A percentile compares a stretch with the other conserved stretches of the same genome.
These are phyloP conservation scores for Chionoecetes opilio DNA, from an alignment of 1,140 invertebrate species.

Conservation along the genomic window DNA sequence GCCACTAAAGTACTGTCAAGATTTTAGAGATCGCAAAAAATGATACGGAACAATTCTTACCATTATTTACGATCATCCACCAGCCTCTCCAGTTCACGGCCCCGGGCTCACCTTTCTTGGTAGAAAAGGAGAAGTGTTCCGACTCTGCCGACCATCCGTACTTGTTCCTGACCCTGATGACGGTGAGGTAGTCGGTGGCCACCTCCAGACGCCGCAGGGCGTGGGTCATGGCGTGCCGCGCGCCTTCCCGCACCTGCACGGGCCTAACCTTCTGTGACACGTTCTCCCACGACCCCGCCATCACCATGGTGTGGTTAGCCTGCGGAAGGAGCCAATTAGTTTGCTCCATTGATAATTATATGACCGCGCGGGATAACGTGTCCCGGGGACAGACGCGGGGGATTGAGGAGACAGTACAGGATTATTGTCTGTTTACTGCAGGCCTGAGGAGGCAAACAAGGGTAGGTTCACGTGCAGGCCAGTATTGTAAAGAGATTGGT, in stretches of 20 bases:
- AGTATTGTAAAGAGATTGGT: neutral
- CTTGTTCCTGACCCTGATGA: conserved; percentile 89
- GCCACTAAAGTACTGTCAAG: neutral
- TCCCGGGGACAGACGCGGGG: neutral
- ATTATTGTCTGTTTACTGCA: neutral
- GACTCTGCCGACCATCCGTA: conserved; percentile 87
- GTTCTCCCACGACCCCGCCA: conserved; percentile 44
- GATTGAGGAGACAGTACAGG: neutral
- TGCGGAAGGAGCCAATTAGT: conserved; percentile 39
- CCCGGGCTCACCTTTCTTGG: conserved; percentile 56
- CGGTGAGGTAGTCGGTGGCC: conserved; percentile 88
- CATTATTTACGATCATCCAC: neutral
- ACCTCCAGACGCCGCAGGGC: conserved; percentile 86
- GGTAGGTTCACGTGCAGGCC: neutral
- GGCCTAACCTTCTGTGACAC: neutral
- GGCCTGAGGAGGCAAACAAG: neutral
- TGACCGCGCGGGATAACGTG: neutral
- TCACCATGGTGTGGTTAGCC: conserved; percentile 43
- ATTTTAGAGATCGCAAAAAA: neutral
- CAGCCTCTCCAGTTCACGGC: neutral
- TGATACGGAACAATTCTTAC: neutral
- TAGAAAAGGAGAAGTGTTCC: conserved; percentile 83
- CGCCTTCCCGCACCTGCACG: neutral
- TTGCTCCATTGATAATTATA: neutral
- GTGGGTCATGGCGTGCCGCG: conserved; percentile 79